phyloP scores from a whole-genome alignment of 2,888 invertebrate genomes.

The Diaphora mendica region DNA sequence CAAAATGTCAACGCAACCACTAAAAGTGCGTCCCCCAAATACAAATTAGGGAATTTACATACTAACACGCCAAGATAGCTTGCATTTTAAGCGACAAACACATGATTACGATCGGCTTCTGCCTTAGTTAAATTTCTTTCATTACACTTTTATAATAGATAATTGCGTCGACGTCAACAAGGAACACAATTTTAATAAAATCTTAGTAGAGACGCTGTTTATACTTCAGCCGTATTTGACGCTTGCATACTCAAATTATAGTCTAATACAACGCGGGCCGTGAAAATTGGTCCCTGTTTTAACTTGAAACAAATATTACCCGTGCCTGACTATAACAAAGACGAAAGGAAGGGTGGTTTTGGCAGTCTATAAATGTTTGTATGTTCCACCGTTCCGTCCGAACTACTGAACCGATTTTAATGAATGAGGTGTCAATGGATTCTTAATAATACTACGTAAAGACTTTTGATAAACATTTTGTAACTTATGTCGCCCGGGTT shows the following conservation, averaged over 20 bases:
- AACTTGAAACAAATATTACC: not conserved
- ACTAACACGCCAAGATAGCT: constrained; percentile 2
- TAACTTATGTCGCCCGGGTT: too few species aligned
- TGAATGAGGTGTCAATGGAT: too few species aligned
- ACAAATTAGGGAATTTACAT: constrained; percentile 1
- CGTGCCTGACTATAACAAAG: not conserved
- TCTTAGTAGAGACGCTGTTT: constrained; percentile 58
- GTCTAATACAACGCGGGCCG: constrained; percentile 49
- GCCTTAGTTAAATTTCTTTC: constrained; percentile 27
- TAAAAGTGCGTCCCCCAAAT: not conserved
- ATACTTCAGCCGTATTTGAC: constrained; percentile 64
- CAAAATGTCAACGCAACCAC: not conserved
- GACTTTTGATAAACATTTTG: too few species aligned
- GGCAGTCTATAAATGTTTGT: too few species aligned
- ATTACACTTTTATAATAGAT: constrained; percentile 41
- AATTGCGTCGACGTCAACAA: constrained; percentile 55
- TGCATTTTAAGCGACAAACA: constrained; percentile 2
- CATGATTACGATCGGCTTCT: constrained; percentile 7
- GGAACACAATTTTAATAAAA: constrained; percentile 68
- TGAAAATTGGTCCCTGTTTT: constrained; percentile 4
- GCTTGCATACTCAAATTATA: constrained; percentile 60
- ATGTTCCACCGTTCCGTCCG: too few species aligned
- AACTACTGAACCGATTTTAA: too few species aligned
- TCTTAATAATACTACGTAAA: too few species aligned
- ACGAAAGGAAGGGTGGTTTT: too few species aligned